Conservation (phyloP, 2,797 vertebrate species). For the Coregonus ussuriensis region DNA sequence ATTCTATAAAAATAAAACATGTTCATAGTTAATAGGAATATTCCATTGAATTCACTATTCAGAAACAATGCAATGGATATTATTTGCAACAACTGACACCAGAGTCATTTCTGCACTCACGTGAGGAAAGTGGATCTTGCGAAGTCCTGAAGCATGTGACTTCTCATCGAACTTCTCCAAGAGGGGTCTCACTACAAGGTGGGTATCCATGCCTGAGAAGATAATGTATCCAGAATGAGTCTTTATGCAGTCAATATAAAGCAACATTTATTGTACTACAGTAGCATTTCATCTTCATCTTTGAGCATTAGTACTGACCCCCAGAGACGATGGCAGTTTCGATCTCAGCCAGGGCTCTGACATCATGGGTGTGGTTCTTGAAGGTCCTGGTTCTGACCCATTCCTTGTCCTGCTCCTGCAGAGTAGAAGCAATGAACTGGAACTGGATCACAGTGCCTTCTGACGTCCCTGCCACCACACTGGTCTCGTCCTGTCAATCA, state of each 20-base stretch:
- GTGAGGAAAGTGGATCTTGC: slow-evolving; percentile 88
- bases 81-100: too few species aligned
- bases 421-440: slow-evolving; percentile 79
- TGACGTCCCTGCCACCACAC: slow-evolving; percentile 87
- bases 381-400: slow-evolving; percentile 92
- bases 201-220: slow-evolving; percentile 86
- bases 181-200: slow-evolving; percentile 88
- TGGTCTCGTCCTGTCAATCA: slow-evolving; percentile 82
- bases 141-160: slow-evolving; percentile 75
- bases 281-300: neutral
- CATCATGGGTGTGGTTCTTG: slow-evolving; percentile 90
- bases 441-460: slow-evolving; percentile 88
- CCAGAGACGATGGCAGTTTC: slow-evolving; percentile 85
- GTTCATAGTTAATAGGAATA: neutral
- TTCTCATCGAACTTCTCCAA: slow-evolving; percentile 87
- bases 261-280: neutral
- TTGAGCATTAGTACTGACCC: slow-evolving; percentile 71
- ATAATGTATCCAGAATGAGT: neutral
- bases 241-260: neutral
- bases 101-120: slow-evolving; percentile 70
- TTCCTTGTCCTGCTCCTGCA: slow-evolving; percentile 73
- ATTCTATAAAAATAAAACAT: neutral
- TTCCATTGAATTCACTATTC: neutral
- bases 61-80: too few species aligned
- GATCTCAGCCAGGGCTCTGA: slow-evolving; percentile 84